Evolutionary conservation across 2,888 invertebrate species (phyloP).

Genomic region (Mongoloraphidia duomilia): DNA sequence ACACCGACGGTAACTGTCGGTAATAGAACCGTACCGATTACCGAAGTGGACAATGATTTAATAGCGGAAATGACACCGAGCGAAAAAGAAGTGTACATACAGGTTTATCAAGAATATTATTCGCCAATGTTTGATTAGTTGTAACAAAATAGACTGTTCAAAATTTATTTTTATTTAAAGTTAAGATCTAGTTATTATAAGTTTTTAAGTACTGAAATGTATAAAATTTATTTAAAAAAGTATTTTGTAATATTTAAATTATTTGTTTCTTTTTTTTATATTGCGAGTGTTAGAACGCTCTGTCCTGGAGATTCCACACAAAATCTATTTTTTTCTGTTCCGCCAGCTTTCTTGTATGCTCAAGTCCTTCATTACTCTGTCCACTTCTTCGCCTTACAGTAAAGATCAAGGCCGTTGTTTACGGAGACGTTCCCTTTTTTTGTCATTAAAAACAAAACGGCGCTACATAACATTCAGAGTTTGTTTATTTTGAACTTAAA

Average conservation of each 20-base stretch:
- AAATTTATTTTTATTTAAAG: too few relatives aligned
- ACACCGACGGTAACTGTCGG: constrained; percentile 72
- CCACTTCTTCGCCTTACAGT: too few relatives aligned
- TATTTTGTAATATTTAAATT: neutral
- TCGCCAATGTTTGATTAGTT: constrained; percentile 70
- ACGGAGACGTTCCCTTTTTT: too few relatives aligned
- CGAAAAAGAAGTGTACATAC: constrained; percentile 89
- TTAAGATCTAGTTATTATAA: neutral
- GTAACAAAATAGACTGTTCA: constrained; percentile 3
- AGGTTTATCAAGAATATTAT: constrained; percentile 86
- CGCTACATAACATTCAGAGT: too few relatives aligned
- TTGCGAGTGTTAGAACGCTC: too few relatives aligned
- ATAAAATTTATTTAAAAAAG: neutral
- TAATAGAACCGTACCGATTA: constrained; percentile 62
- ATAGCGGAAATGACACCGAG: constrained; percentile 81
- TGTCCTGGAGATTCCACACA: too few relatives aligned
- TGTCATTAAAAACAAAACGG: too few relatives aligned
- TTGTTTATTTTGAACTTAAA: too few relatives aligned
- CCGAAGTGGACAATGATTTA: constrained; percentile 72
- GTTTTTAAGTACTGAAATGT: neutral
- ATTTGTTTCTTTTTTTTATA: neutral
- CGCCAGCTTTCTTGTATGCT: too few relatives aligned
- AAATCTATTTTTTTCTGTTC: too few relatives aligned
- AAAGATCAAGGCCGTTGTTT: too few relatives aligned
- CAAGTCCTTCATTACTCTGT: too few relatives aligned